These are phyloP conservation scores for Mandrillus leucophaeus DNA, from an alignment of 2,113 vertebrate species.

Conservation along the genomic window DNA sequence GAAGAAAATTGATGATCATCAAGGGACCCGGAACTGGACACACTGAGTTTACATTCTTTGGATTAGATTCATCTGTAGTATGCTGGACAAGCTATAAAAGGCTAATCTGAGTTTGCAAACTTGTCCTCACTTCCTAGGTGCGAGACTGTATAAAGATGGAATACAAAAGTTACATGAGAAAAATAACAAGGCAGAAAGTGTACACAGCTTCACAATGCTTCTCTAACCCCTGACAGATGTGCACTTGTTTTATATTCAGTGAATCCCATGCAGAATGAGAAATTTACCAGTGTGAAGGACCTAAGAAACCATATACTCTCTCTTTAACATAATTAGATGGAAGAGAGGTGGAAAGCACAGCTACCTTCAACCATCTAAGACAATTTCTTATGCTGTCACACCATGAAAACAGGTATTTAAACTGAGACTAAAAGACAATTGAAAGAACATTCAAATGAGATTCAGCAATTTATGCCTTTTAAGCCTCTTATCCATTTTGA, in stretches of 20 bases:
- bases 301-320: not conserved
- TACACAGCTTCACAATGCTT: not conserved
- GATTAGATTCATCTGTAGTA: not conserved
- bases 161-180: not conserved
- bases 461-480: not conserved
- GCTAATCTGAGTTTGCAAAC: not conserved
- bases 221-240: not conserved
- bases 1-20: not conserved
- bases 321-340: not conserved
- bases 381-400: not conserved
- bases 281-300: not conserved
- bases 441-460: not conserved
- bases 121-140: not conserved
- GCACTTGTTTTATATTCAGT: not conserved
- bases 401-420: not conserved
- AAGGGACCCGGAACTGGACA: not conserved
- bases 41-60: not conserved
- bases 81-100: not conserved
- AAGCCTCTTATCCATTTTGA: not conserved
- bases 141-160: not conserved
- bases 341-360: not conserved
- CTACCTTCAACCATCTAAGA: not conserved
- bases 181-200: not conserved
- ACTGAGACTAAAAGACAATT: not conserved
- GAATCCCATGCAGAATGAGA: not conserved